Evolutionary conservation across 2,888 invertebrate species (phyloP), one percentile per base, ranked within the genome.

Genomic region (Polydrusus cervinus): DNA sequence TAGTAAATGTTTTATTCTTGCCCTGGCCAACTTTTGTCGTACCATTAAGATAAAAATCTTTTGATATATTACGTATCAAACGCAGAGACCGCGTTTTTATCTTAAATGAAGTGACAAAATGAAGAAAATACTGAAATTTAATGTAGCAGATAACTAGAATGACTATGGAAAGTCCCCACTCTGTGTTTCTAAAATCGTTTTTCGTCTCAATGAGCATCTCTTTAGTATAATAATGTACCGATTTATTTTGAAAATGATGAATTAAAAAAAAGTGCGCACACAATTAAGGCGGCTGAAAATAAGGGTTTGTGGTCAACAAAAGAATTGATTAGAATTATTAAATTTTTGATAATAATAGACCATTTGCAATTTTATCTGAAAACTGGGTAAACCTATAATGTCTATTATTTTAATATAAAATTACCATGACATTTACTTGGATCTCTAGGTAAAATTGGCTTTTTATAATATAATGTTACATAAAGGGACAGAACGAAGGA

Each of bases 61-160:
- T 71, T 75, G 75, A 71, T 75, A 72, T 75, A 75, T 68, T 71
- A 71, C 68, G 51, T 72, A 71, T 75, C 75, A 75, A 75, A 74
- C 20, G 75, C 68, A 75, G 47, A 16, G 71, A 30, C 71, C 71
- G 62, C 53, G 67, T 75, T 75, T 75, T 71, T 75, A 75, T 75
- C 75, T 75, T 20, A 72, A 75, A 75, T 71, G 71, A 75, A 75
- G 75, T 75, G 75, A 75, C 71, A 75, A 75, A 71, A 71, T 72
- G 68, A 72, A 75, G 75, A 67, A 75, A 75, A 75, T 71, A 74
- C 74, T 74, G 70, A 74, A 74, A 65, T 70, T 68, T 74, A 74
- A 69, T 60, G 69, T 69, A 69, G 60, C 25, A 60, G 69, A 69
- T 69, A 69, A 60, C 47, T 69, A 47, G 61, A 69, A 69, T 61